phyloP scores from a whole-genome alignment of 2,888 invertebrate species.

The Meta bourneti region DNA sequence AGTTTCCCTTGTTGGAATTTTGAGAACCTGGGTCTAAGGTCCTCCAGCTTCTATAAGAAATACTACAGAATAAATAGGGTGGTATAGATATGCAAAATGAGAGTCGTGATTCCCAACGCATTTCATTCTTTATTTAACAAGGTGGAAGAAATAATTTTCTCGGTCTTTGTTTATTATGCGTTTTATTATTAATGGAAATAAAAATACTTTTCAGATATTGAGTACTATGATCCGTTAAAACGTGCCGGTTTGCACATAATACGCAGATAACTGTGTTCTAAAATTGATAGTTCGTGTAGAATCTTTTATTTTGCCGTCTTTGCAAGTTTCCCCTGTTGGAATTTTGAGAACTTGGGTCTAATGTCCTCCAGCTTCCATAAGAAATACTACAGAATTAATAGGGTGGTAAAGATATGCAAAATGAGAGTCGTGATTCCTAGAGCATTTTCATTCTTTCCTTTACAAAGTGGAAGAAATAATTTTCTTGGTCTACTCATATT shows the following conservation, averaged over 20 bases:
- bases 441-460: background rate
- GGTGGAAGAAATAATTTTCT: background rate
- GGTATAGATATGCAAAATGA: background rate
- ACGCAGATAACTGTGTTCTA: too few relatives aligned
- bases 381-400: slow-evolving; percentile 7
- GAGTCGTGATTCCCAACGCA: background rate
- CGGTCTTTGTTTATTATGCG: background rate
- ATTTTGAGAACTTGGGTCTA: background rate
- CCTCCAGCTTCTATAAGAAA: background rate
- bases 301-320: too few relatives aligned
- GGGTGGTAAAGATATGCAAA: slow-evolving; percentile 4
- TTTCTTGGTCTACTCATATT: background rate
- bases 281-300: too few relatives aligned
- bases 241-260: too few relatives aligned
- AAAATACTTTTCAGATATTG: background rate
- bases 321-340: too few relatives aligned
- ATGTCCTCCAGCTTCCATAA: background rate
- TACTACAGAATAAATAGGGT: slow-evolving; percentile 5
- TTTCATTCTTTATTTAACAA: background rate
- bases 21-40: slow-evolving; percentile 7
- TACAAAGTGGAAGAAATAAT: background rate
- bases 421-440: background rate
- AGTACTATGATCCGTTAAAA: background rate
- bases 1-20: too few relatives aligned
- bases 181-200: background rate